Conservation (phyloP, 1,140 invertebrate species). For the Drosophila lacertosa region DNA sequence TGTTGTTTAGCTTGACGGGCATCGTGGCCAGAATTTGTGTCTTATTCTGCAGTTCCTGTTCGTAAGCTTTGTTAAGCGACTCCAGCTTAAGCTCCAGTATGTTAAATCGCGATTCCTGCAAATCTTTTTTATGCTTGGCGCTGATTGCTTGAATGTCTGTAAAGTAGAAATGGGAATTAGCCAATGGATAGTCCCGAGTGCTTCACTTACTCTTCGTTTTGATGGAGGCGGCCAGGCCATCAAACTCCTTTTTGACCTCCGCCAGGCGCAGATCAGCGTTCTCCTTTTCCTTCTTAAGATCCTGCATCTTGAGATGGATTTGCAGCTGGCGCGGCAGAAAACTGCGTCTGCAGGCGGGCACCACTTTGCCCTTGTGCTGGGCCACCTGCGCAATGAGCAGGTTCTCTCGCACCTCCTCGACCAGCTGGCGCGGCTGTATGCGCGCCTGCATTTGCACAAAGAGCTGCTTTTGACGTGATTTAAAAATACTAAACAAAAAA, state of each 20-base stretch:
- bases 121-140: slow-evolving; percentile 52
- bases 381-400: slow-evolving; percentile 62
- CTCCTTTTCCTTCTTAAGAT: slow-evolving; percentile 54
- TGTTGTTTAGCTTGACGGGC: slow-evolving; percentile 59
- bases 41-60: slow-evolving; percentile 57
- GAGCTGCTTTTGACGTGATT: slow-evolving; percentile 63
- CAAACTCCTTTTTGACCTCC: slow-evolving; percentile 57
- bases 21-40: slow-evolving; percentile 60
- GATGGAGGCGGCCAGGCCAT: slow-evolving; percentile 49
- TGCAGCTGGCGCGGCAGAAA: slow-evolving; percentile 70
- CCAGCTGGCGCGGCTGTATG: slow-evolving; percentile 59
- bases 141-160: slow-evolving; percentile 71
- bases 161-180: background rate
- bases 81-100: slow-evolving; percentile 63
- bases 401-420: slow-evolving; percentile 62
- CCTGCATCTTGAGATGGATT: slow-evolving; percentile 59
- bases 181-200: background rate
- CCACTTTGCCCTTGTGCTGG: slow-evolving; percentile 53
- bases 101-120: slow-evolving; percentile 48
- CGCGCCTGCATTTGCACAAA: slow-evolving; percentile 62
- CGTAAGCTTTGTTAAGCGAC: slow-evolving; percentile 44
- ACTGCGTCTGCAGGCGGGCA: slow-evolving; percentile 54
- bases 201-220: slow-evolving; percentile 67
- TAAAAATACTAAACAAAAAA: slow-evolving; percentile 61
- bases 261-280: slow-evolving; percentile 27